Base-by-base conservation (phyloP, 1,140 invertebrate genomes). In the Condylostylus longicornis region DNA sequence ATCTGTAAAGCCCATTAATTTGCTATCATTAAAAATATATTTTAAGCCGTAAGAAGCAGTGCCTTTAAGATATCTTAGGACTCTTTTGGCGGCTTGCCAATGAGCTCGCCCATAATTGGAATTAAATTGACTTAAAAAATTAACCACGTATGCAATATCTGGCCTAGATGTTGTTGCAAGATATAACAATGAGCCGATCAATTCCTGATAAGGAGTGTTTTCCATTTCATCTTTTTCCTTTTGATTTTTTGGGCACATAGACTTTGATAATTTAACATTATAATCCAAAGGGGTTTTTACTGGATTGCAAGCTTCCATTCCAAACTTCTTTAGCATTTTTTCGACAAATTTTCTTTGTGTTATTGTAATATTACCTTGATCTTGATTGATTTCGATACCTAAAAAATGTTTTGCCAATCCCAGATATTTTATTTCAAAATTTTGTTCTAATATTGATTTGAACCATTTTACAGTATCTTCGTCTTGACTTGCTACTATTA, bases 141-240 rank as follows among this genome's bases (percentile, higher is more conserved):
- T 53, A 0, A 68, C 63, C 6, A 58, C 48, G 39, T 45, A 64
- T 8, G 51, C 34, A 18, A 66, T 54, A 45, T 67, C 64, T 30
- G 59, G 63, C 29, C 64, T 33, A 6, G 59, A 53, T 5, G 37
- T 38, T 8, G 35, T 36, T 21, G 51, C 35, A 6, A 41, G 21
- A n/a, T 41, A 37, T 22, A 27, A 37, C 19, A 43, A 33, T 3
- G 37, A 23, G 9, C 41, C 41, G 3, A 42, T 33, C 2, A 38
- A 4, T 19, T 32, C 23, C 23, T 39, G 36, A 18, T 39, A 42
- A n/a, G 25, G 25, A n/a, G 3, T 27, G 14, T 27, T 27, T 27
- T 5, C 4, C 25, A 27, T 27, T 31, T 18, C 25, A 27, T 10
- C 10, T 13, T 27, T 23, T 23, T 27, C 25, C 14, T 27, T 10